Evolutionary conservation across 2,113 vertebrate genomes (phyloP), one percentile per base, ranked within the genome.

Genomic region (Cyprinus carpio): DNA sequence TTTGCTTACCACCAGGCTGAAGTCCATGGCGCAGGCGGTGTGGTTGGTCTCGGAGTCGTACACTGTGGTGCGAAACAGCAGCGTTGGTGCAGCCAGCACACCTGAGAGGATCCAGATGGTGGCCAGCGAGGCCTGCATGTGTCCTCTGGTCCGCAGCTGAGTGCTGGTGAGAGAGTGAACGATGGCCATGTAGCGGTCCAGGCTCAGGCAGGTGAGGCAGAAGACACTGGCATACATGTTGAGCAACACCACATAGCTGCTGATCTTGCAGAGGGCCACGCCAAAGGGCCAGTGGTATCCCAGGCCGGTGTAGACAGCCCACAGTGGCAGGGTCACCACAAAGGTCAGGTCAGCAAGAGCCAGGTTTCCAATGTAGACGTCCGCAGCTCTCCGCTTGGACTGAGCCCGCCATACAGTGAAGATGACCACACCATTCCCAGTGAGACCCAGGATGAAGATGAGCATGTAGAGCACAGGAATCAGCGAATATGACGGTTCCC

Each of bases 221-320:
- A 96, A 97, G 90, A 96, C 95, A 29, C 96, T 96, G 91, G 96
- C 94, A 27, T 95, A 96, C 95, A 96, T 96, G 93, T 96, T 96
- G 88, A 97, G 94, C 86, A 96, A 92, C 40, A 96, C 94, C 87
- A 96, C 89, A 64, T 94, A 96, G 92, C 95, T 96, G 94, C 96
- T 96, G 90, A 96, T 91, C 93, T 96, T 96, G 82, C 96, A 96
- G 51, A 97, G 94, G 1, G 92, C 93, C 81, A 92, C 89, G 1
- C 96, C 96, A 34, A 97, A 97, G 9, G 95, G 95, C 96, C 96
- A 96, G 95, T 96, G 93, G 93, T 96, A 97, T 83, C 92, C 91
- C 89, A 94, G 92, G 67, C 93, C 95, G 0, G 96, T 96, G 94
- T 96, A 96, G 1, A 95, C 95, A 0, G 96, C 96, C 96, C 96